phyloP scores from a whole-genome alignment of 2,113 vertebrate species.

The Reinhardtius hippoglossoides region DNA sequence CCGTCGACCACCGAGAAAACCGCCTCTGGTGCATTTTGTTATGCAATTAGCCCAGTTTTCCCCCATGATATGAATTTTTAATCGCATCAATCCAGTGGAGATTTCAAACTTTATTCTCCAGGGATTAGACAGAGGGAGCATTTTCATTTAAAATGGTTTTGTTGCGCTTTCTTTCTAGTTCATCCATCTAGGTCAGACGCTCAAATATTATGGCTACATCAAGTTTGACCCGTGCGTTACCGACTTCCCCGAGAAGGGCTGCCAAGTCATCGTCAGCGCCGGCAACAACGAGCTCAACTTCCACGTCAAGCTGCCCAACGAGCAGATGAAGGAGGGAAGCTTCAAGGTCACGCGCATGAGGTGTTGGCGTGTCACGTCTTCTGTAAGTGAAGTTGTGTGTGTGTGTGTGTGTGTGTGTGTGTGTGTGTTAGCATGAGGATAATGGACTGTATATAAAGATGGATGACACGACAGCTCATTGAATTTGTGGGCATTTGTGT shows the following conservation, averaged over 20 bases:
- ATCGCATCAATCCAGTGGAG: constrained; percentile 32
- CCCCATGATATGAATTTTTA: constrained; percentile 33
- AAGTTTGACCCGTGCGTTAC: constrained; percentile 97
- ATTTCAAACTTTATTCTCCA: constrained; percentile 23
- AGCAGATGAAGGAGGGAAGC: constrained; percentile 97
- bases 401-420: no score
- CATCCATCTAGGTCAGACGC: constrained; percentile 93
- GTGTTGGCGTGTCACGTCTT: constrained; percentile 98
- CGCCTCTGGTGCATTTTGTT: constrained; percentile 23
- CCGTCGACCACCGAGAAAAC: constrained; percentile 6
- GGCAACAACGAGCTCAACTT: constrained; percentile 99
- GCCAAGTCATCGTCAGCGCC: constrained; percentile 94
- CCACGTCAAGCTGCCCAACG: constrained; percentile 93
- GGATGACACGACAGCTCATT: no score
- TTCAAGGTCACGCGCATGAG: constrained; percentile 99
- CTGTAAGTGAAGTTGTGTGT: constrained; percentile 85
- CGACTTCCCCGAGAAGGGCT: constrained; percentile 97
- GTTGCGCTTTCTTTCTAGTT: constrained; percentile 80
- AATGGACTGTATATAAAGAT: no score
- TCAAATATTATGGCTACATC: constrained; percentile 96
- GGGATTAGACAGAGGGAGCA: background rate
- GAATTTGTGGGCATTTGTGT: no score
- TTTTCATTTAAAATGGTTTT: background rate
- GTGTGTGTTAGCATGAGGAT: no score
- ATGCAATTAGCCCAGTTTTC: constrained; percentile 44